A percentile compares a stretch with the other conserved stretches of the same genome.
Conservation (phyloP, 2,113 vertebrate genomes). For the Hemiprocne comata region DNA sequence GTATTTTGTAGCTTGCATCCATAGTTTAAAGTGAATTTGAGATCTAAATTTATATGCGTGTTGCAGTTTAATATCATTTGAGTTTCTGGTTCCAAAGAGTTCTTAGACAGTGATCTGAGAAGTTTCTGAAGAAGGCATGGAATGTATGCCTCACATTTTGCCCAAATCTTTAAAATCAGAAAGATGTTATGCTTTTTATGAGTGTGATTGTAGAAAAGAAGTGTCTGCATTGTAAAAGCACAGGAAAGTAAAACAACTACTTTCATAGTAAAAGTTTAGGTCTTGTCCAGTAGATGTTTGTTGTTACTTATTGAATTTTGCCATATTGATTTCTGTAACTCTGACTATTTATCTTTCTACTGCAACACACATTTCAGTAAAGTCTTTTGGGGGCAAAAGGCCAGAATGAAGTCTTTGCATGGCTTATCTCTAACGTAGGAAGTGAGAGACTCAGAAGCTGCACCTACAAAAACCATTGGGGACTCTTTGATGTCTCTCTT, state of each 20-base stretch:
- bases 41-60: constrained; percentile 59
- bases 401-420: constrained; percentile 68
- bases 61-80: constrained; percentile 58
- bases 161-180: constrained; percentile 17
- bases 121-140: background rate
- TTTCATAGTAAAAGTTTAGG: constrained; percentile 38
- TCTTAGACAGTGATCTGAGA: constrained; percentile 25
- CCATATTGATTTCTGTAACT: constrained; percentile 70
- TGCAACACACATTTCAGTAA: constrained; percentile 67
- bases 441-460: constrained; percentile 63
- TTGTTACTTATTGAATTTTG: constrained; percentile 67
- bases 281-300: constrained; percentile 41
- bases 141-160: constrained; percentile 4
- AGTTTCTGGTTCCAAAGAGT: constrained; percentile 47
- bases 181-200: background rate
- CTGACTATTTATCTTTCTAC: constrained; percentile 69
- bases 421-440: constrained; percentile 73
- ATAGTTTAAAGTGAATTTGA: constrained; percentile 64
- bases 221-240: background rate
- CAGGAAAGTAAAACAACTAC: constrained; percentile 46
- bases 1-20: constrained; percentile 58
- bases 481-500: constrained; percentile 77
- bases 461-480: constrained; percentile 73
- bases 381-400: constrained; percentile 70
- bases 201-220: background rate